These are phyloP conservation scores for Macrosiphum euphorbiae DNA, from an alignment of 2,888 invertebrate species.

Conservation along the genomic window DNA sequence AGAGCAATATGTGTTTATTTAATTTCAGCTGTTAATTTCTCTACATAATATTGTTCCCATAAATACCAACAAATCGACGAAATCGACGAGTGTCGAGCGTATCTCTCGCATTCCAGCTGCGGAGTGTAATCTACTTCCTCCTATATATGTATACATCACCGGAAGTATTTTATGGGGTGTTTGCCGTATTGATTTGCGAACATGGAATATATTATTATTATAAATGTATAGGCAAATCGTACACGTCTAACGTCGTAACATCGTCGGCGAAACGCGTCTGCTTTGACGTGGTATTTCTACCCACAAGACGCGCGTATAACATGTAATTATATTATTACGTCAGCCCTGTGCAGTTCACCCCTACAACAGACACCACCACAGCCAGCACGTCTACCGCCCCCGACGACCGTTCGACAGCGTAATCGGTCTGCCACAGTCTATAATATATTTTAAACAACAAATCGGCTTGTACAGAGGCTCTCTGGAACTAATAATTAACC, in stretches of 20 bases:
- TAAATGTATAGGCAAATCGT: neutral
- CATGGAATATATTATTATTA: neutral
- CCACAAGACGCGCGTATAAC: neutral
- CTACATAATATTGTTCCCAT: neutral
- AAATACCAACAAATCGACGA: neutral
- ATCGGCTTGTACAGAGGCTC: neutral
- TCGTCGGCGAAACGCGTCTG: neutral
- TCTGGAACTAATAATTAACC: conserved; percentile 56
- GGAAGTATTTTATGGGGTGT: neutral
- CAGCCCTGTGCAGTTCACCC: neutral
- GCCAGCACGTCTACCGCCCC: neutral
- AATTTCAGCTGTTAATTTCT: neutral
- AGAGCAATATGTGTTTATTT: neutral
- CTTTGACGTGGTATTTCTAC: neutral
- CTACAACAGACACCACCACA: neutral
- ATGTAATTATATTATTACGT: neutral
- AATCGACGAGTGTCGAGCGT: neutral
- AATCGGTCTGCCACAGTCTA: neutral
- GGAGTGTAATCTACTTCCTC: neutral
- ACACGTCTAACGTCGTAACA: neutral
- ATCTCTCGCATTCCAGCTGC: neutral
- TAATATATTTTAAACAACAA: conserved; percentile 26
- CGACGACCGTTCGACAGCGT: neutral
- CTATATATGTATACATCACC: neutral
- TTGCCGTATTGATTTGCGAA: neutral